Conservation (phyloP, 2,888 invertebrate genomes). For the Cataglyphis cursor region DNA sequence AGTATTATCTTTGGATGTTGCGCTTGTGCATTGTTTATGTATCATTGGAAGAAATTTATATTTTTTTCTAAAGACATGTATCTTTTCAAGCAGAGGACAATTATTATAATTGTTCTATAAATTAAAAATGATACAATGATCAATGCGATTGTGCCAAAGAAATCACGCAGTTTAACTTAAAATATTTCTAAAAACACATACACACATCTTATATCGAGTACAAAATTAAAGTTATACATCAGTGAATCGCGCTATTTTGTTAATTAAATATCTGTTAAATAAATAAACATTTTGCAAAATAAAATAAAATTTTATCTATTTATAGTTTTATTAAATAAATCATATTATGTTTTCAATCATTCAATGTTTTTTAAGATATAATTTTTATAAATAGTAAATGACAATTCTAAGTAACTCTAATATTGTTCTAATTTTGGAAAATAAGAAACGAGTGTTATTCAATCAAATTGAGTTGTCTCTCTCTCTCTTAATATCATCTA, state of each 20-base stretch:
- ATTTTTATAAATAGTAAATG: background rate
- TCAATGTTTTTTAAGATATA: background rate
- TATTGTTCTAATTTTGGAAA: background rate
- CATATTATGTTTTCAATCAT: background rate
- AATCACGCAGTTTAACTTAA: background rate
- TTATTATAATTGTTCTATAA: constrained; percentile 52
- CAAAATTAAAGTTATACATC: background rate
- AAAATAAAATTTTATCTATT: background rate
- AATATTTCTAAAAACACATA: background rate
- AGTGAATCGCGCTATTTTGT: background rate
- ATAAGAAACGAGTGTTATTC: background rate
- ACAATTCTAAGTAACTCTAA: background rate
- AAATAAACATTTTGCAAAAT: constrained; percentile 18
- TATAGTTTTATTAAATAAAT: background rate
- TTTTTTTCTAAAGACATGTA: constrained; percentile 84
- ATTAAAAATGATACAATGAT: constrained; percentile 51
- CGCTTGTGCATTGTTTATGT: constrained; percentile 56
- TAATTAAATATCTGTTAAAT: background rate
- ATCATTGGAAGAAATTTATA: constrained; percentile 77
- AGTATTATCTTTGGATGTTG: constrained; percentile 44
- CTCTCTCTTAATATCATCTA: background rate
- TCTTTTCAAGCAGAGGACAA: constrained; percentile 54
- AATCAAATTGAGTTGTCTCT: background rate
- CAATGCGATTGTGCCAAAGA: constrained; percentile 35
- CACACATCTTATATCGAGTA: background rate